Evolutionary conservation across 2,888 invertebrate genomes (phyloP), one percentile per base, ranked within the genome.

Genomic region (Girardia tigrina): DNA sequence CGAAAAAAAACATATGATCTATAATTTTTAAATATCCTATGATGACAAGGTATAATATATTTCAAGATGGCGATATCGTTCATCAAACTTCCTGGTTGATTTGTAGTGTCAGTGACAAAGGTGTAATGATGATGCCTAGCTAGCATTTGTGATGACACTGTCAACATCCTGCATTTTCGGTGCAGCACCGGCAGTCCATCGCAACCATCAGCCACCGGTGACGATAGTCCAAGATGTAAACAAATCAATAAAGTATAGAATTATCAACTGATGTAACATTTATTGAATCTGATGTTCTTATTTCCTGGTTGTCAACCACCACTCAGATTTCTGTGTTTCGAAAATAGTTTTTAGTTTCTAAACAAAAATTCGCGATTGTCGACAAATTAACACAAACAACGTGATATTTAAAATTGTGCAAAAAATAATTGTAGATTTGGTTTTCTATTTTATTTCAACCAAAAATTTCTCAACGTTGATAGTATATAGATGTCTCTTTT

Each of bases 21-120:
- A n/a, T n/a, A n/a, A 8, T 12, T n/a, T 56, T 56, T 2, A 56
- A 56, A 4, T 56, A 56, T n/a, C 56, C n/a, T 56, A 56, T 2
- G 4, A 20, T 20, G n/a, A 23, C n/a, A n/a, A 56, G n/a, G 56
- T n/a, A 56, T 56, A 56, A 56, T 56, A 56, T 8, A 56, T 56
- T 56, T 56, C 56, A 56, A 56, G 56, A 56, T 56, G 56, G 56
- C 56, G 56, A 56, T 56, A 56, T 56, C 56, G 23, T 56, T 56
- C 23, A 56, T 56, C 56, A 56, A 20, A 56, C 56, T 56, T 56
- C 56, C 56, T 56, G 56, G n/a, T 56, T 6, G 23, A 56, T 56
- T 56, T 23, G n/a, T n/a, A 56, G 56, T 56, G 56, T 56, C 56
- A 56, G 56, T 56, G 56, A 56, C 56, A 56, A 56, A 56, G 56